Evolutionary conservation across 1,140 invertebrate genomes (phyloP).

Genomic region (Araneus ventricosus): DNA sequence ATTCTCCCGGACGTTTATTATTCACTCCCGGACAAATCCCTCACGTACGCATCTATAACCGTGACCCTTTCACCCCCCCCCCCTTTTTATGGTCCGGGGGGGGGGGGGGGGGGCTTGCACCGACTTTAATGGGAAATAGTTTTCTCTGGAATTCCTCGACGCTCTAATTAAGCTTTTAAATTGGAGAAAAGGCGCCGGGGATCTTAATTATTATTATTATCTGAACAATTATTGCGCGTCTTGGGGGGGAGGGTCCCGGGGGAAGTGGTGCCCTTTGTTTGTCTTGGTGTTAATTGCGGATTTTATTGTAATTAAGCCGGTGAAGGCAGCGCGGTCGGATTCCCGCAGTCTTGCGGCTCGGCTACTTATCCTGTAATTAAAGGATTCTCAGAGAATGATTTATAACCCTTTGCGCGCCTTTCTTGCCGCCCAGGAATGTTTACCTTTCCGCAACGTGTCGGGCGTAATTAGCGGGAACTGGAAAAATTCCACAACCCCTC

Average conservation of each 20-base stretch:
- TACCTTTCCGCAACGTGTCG: neutral
- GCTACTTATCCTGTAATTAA: conserved; percentile 30
- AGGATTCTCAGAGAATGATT: neutral
- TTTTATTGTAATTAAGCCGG: conserved; percentile 30
- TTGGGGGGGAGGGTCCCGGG: neutral
- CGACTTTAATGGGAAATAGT: neutral
- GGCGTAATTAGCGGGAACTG: neutral
- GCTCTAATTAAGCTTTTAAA: conserved; percentile 39
- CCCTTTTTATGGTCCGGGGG: neutral
- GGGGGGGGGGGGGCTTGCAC: too few relatives aligned
- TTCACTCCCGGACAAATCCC: conserved; percentile 54
- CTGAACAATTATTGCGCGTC: neutral
- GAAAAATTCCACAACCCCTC: neutral
- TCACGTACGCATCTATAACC: neutral
- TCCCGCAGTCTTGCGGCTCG: neutral
- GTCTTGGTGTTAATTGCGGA: conserved; percentile 12
- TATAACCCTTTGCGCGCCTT: neutral
- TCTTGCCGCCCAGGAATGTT: neutral
- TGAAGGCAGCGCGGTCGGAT: neutral
- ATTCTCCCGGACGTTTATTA: conserved; percentile 43
- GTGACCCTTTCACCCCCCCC: neutral
- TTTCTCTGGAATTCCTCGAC: neutral
- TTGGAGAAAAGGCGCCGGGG: neutral
- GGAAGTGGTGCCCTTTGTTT: neutral
- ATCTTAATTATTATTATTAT: conserved; percentile 28